Conservation (phyloP, 37 sponge, comb jelly and placozoan species). For the Theonella swinhoei region DNA sequence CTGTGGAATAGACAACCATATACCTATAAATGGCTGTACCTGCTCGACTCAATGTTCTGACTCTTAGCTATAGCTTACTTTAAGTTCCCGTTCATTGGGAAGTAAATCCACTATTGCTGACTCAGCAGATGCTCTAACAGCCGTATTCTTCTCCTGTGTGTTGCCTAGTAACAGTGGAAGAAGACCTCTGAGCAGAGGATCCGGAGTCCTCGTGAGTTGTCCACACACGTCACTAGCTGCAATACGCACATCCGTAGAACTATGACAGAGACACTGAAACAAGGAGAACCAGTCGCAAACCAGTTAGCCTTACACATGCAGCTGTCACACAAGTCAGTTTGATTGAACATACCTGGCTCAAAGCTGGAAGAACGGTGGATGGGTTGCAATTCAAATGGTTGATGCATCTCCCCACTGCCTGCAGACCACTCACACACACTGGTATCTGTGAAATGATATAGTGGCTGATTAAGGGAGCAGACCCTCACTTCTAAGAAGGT, state of each 20-base stretch:
- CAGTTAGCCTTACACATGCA: too few species aligned
- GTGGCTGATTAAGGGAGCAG: neutral
- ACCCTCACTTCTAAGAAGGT: neutral
- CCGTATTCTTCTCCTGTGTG: constrained; percentile 69
- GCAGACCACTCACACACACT: constrained; percentile 58
- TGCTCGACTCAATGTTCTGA: neutral
- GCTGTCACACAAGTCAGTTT: too few species aligned
- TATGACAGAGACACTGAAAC: constrained; percentile 46
- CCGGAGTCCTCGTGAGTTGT: constrained; percentile 9
- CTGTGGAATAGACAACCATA: neutral
- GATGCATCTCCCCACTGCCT: constrained; percentile 37
- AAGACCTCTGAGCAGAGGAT: constrained; percentile 15
- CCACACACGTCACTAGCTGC: constrained; percentile 65
- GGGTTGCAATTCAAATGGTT: constrained; percentile 17
- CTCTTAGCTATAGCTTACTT: neutral
- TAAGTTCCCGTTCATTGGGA: constrained; percentile 7
- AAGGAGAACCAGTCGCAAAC: too few species aligned
- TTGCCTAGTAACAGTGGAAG: constrained; percentile 43
- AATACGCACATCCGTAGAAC: constrained; percentile 53
- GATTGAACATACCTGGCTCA: constrained; percentile 44
- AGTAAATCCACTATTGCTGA: constrained; percentile 26
- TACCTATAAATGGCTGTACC: neutral
- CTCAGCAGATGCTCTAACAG: constrained; percentile 62
- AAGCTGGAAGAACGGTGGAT: neutral
- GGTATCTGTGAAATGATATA: constrained; percentile 33